Conservation (phyloP, 2,113 vertebrate species). For the Melanotaenia duboulayi region DNA sequence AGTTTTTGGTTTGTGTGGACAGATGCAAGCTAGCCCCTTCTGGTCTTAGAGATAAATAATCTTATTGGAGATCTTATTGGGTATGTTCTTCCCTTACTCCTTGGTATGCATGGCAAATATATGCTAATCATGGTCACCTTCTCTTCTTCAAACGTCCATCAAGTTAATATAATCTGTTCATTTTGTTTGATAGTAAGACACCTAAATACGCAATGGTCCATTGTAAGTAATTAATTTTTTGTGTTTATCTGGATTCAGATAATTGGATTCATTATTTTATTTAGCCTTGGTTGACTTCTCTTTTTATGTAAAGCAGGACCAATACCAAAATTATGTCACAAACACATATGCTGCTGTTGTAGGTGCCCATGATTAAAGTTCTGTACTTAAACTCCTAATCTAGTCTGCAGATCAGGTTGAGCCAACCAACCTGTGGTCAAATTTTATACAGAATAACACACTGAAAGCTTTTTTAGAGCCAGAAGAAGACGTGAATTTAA, state of each 20-base stretch:
- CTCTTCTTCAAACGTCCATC: no score
- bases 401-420: slow-evolving; percentile 16
- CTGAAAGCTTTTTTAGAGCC: slow-evolving; percentile 50
- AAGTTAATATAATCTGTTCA: no score
- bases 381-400: background rate
- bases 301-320: background rate
- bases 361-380: slow-evolving; percentile 1
- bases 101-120: no score
- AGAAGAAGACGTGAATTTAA: slow-evolving; percentile 35
- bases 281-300: background rate
- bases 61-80: no score
- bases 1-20: no score
- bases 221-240: no score
- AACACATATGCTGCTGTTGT: background rate
- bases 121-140: no score
- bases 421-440: slow-evolving; percentile 9
- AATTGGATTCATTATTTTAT: background rate
- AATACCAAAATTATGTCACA: background rate
- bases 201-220: no score
- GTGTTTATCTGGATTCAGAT: background rate
- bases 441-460: slow-evolving; percentile 31
- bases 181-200: no score
- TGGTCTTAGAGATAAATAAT: no score
- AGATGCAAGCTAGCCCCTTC: no score
- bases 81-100: no score